Base-by-base conservation (phyloP, 2,113 vertebrate species). In the Cyphomyrus plagiostoma region DNA sequence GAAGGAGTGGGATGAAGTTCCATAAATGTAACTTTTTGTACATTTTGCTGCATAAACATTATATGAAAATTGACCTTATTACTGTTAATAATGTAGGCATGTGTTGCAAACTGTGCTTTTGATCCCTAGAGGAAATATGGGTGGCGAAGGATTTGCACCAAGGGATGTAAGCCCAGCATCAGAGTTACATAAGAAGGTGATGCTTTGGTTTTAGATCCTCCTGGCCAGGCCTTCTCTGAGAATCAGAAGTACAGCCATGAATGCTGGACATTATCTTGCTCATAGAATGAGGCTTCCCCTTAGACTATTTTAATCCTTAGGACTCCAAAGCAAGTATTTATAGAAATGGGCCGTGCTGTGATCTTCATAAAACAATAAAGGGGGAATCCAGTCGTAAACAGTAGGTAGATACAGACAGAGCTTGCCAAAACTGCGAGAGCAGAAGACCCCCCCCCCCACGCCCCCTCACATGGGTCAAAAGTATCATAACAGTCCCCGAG, bases 261-360 rank as follows among this genome's bases (percentile, higher is more conserved):
- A 48, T 2, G 17, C 13, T 80, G 74, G 74, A 80, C 39, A 42
- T 83, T 83, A 83, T 23, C 82, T n/a, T 84, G 39, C 21, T 84
- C 15, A 48, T 48, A 11, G 39, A 46, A 46, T 84, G 45, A 84
- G 42, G 82, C 45, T 84, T 84, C 42, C 45, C 89, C 87, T 85
- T 23, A 89, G 49, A 89, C 50, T 91, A 89, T 92, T 91, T 84
- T 89, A 89, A 74, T 50, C 62, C 56, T 66, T 13, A 88, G 35
- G 86, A 80, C 30, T 89, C 11, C 70, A 77, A 84, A 84, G 21
- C n/a, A 88, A 80, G 86, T 92, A 92, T 92, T 91, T 92, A 92
- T 91, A 92, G 89, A 86, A 21, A 9, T 82, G 35, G 48, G 10
- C 30, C 15, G n/a, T 23, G 58, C 62, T 23, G 88, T 77, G 35